Conservation (phyloP, 2,797 vertebrate genomes). For the Microctenopoma lineatum region DNA sequence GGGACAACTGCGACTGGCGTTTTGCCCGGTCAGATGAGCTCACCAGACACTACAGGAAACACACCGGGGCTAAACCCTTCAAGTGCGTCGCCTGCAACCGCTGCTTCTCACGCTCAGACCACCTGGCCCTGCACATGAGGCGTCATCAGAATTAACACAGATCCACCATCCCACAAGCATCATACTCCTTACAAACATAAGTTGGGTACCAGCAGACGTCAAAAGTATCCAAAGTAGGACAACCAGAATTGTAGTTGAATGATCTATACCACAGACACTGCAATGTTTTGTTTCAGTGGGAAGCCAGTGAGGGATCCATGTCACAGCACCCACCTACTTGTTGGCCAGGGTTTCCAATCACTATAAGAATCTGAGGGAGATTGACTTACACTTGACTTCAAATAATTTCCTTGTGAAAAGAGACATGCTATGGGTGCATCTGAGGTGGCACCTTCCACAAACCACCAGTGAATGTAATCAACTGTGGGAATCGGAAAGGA, state of each 20-base stretch:
- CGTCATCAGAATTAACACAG: constrained; percentile 88
- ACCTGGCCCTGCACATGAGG: constrained; percentile 95
- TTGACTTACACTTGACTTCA: not conserved
- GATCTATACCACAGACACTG: not conserved
- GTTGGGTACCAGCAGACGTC: not conserved
- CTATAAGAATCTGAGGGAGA: not conserved
- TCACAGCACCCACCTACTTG: not conserved
- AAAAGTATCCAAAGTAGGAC: not conserved
- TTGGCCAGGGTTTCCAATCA: not conserved
- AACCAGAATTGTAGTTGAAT: not conserved
- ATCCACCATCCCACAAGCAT: constrained; percentile 5
- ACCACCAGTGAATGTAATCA: no score
- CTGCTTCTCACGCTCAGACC: constrained; percentile 95
- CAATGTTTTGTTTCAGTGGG: not conserved
- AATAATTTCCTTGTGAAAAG: not conserved
- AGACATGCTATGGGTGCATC: not conserved
- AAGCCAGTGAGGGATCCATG: not conserved
- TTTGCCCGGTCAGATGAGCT: constrained; percentile 96
- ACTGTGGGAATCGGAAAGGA: no score
- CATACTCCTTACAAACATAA: not conserved
- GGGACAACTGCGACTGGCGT: constrained; percentile 93
- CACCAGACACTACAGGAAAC: constrained; percentile 93
- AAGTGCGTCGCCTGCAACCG: constrained; percentile 91
- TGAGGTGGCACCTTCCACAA: no score
- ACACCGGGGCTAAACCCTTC: constrained; percentile 95